Base-by-base conservation (phyloP, 1,140 invertebrate species). In the Acyrthosiphon pisum region DNA sequence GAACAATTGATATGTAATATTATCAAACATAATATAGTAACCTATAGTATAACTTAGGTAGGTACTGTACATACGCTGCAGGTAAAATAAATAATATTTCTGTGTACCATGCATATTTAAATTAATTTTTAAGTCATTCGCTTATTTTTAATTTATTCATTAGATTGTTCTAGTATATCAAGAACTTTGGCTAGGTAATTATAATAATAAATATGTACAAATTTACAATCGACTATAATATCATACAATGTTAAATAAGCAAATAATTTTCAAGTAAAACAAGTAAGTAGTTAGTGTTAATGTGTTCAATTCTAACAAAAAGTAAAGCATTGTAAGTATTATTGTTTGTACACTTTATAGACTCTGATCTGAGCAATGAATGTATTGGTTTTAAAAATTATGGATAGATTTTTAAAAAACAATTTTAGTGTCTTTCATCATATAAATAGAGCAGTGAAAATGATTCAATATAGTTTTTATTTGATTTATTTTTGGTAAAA, bases 11-110 rank as follows among this genome's bases (percentile, higher is more conserved):
- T 60, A 44, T 60, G 53, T 87, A 50, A 87, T 48, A 46, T 60
- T 56, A 41, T 37, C 88, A 26, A 90, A 90, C 88, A 41, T 60
- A 76, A 41, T 60, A 76, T n/a, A 18, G 6, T n/a, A 76, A 76
- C 60, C 14, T 76, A n/a, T 35, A n/a, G 9, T 68, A n/a, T 76
- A n/a, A 76, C 60, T 76, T 53, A 53, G 20, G 50, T 53, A 53
- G 50, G 50, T 68, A 76, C 60, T n/a, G 30, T 68, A 14, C 30
- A 26, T 60, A 30, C 30, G 14, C 35, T 60, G 41, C 11, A 41
- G 56, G 22, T 41, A 60, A 56, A 90, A 60, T 90, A 90, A 90
- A 90, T 60, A 90, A 56, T 60, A 60, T 88, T 53, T 53, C 22
- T 35, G n/a, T 14, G n/a, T 89, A 90, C 88, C 37, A 37, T 56